A percentile compares a stretch with the other conserved stretches of the same genome.
Evolutionary conservation across 53 echinoderm and acorn worm species (phyloP).

Genomic region (Actinopyga echinites): DNA sequence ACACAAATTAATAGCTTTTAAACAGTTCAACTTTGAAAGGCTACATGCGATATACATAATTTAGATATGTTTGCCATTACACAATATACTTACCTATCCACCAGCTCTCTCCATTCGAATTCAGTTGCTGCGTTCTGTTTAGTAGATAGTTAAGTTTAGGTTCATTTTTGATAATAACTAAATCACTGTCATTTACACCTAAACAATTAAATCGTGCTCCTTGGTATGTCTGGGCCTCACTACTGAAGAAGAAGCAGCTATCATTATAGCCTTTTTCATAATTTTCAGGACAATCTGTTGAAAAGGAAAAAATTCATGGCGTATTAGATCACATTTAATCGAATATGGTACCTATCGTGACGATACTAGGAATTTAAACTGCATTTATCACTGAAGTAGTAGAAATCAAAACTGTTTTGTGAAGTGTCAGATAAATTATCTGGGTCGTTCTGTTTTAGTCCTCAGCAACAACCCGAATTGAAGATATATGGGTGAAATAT

Average conservation of each 20-base stretch:
- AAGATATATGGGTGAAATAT: no score
- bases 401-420: no score
- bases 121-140: background rate
- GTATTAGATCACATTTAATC: no score
- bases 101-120: conserved; percentile 35
- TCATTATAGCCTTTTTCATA: conserved; percentile 47
- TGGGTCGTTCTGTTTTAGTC: no score
- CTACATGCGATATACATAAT: no score
- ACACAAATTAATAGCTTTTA: no score
- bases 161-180: conserved; percentile 64
- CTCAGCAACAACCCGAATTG: no score
- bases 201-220: background rate
- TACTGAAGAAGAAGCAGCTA: conserved; percentile 33
- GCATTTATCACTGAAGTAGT: no score
- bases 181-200: conserved; percentile 48
- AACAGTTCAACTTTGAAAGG: no score
- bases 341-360: no score
- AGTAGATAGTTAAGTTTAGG: conserved; percentile 61
- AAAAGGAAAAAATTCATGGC: background rate
- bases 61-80: background rate
- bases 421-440: no score
- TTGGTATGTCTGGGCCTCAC: background rate
- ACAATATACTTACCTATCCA: conserved; percentile 72
- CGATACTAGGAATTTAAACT: no score
- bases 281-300: conserved; percentile 33